Base-by-base conservation (phyloP, 2,888 invertebrate species). In the Agrotis clavis region DNA sequence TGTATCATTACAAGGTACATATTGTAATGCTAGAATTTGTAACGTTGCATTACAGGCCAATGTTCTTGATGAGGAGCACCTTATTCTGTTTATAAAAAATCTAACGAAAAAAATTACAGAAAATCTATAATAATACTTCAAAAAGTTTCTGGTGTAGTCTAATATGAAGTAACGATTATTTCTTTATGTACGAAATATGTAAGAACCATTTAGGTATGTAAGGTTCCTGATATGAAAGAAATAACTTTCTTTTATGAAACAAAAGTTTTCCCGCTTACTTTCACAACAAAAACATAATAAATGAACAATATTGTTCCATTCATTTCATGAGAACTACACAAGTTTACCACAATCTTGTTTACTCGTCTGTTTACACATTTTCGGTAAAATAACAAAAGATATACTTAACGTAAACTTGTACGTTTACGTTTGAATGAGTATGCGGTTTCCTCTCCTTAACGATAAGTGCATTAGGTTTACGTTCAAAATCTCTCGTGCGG, bases 381-480 rank as follows among this genome's bases (percentile, higher is more conserved):
- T 69, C n/a, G 50, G 13, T 25, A 11, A 61, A 76, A 56, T 47
- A 69, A 76, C 76, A 35, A 61, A 61, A 56, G 60, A 68, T 60
- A 21, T 30, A 71, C 64, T 64, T 75, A 51, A 64, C 71, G 48
- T 54, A 56, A 71, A 71, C 30, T 13, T 54, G n/a, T 50, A 67
- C 72, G 65, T 62, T 72, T 18, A 57, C 64, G 47, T 48, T 54
- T 41, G 51, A 47, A 16, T 50, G 35, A 30, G 56, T 25, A 4
- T 60, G 64, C 21, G 63, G 66, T 66, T 63, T 63, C 50, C 25
- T 35, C 21, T 61, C 63, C 66, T 66, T 70, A 56, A 79, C 74
- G 74, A 74, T 74, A 74, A 78, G 75, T 79, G 75, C 78, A 78
- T 75, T 70, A 79, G 65, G 70, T 47, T 56, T 73, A 61, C 74